Evolutionary conservation across 2,888 invertebrate genomes (phyloP).

Genomic region (Smittia aterrima): DNA sequence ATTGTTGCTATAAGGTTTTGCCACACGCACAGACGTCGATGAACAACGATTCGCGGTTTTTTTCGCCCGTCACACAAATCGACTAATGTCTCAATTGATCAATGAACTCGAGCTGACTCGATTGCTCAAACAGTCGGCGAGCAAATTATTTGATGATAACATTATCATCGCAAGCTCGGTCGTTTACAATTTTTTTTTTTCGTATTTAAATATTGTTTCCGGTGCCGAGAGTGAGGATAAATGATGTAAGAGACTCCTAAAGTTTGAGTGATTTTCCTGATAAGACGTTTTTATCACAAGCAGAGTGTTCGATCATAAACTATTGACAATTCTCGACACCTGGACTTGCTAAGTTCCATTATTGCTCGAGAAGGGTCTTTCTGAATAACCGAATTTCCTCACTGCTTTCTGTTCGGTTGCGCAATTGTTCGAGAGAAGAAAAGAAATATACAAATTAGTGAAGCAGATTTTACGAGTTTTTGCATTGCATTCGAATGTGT

Average conservation of each 20-base stretch:
- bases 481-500: not conserved
- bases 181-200: not conserved
- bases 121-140: not conserved
- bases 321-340: not conserved
- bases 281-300: not conserved
- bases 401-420: too few relatives aligned
- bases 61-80: not conserved
- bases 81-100: conserved; percentile 32
- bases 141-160: conserved; percentile 34
- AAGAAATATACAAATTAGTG: too few relatives aligned
- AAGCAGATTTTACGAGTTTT: too few relatives aligned
- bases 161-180: conserved; percentile 14
- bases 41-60: not conserved
- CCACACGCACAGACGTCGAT: not conserved
- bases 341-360: conserved; percentile 1
- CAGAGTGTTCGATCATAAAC: not conserved
- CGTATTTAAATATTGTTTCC: conserved; percentile 1
- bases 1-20: not conserved
- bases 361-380: conserved; percentile 11
- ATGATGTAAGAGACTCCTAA: not conserved
- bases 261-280: not conserved
- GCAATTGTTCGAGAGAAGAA: too few relatives aligned
- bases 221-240: not conserved
- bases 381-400: too few relatives aligned
- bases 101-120: conserved; percentile 24